These are phyloP conservation scores for Seira ritae DNA, from an alignment of 2,888 invertebrate species.

Conservation along the genomic window DNA sequence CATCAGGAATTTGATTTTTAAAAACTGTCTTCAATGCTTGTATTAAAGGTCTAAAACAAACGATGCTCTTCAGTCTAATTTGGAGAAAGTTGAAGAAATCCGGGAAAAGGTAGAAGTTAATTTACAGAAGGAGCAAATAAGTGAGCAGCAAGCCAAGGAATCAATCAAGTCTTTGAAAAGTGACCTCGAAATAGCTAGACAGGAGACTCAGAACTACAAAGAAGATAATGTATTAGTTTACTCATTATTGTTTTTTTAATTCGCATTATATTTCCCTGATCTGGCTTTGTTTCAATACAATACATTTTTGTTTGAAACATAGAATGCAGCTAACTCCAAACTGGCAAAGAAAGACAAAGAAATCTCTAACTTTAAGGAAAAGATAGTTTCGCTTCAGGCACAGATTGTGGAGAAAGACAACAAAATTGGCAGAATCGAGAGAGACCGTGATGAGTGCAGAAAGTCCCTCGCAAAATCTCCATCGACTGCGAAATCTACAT, in stretches of 20 bases:
- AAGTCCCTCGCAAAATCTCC: conserved; percentile 39
- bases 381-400: conserved; percentile 70
- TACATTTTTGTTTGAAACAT: neutral
- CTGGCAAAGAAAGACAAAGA: conserved; percentile 62
- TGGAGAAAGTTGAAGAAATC: conserved; percentile 69
- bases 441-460: conserved; percentile 55
- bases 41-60: conserved; percentile 68
- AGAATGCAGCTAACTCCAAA: conserved; percentile 62
- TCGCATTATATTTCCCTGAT: no score
- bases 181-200: conserved; percentile 69
- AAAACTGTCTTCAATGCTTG: neutral
- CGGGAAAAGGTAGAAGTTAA: conserved; percentile 63
- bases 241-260: no score
- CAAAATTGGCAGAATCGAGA: conserved; percentile 64
- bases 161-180: conserved; percentile 65
- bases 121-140: conserved; percentile 63
- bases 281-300: no score
- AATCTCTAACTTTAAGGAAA: conserved; percentile 67
- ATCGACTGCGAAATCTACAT: conserved; percentile 41
- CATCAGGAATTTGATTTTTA: no score
- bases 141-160: conserved; percentile 64
- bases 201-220: conserved; percentile 65
- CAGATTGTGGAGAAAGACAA: conserved; percentile 69
- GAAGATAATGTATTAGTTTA: conserved; percentile 71
- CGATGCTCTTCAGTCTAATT: conserved; percentile 68